phyloP scores from a whole-genome alignment of 1,140 invertebrate species.

The Trichonephila inaurata region DNA sequence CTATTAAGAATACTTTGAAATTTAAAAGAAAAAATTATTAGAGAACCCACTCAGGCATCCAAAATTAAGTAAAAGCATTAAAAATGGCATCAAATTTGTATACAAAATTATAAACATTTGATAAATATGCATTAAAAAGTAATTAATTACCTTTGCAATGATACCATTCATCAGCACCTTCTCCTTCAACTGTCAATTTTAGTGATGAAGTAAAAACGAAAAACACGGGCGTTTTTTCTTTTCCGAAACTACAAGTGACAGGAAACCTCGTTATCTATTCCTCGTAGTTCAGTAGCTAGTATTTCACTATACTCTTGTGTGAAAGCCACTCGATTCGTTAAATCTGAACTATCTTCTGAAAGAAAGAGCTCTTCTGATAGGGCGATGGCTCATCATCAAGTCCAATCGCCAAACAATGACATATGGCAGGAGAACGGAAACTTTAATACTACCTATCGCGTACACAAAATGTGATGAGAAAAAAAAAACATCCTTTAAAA shows the following conservation, averaged over 20 bases:
- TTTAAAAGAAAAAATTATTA: no score
- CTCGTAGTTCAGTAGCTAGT: conserved; percentile 13
- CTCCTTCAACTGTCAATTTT: not conserved
- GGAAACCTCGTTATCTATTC: conserved; percentile 6
- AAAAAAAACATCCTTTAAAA: conserved; percentile 4
- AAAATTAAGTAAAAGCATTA: no score
- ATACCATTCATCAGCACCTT: no score
- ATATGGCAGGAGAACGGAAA: not conserved
- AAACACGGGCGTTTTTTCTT: not conserved
- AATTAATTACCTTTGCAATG: no score
- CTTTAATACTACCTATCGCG: not conserved
- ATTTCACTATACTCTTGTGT: not conserved
- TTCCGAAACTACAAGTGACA: not conserved
- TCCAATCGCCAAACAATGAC: not conserved
- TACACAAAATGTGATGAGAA: not conserved
- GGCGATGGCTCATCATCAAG: not conserved
- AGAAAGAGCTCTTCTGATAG: conserved; percentile 23
- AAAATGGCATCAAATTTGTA: no score
- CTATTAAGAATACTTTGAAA: no score
- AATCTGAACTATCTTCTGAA: not conserved
- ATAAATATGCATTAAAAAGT: no score
- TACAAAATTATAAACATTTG: no score
- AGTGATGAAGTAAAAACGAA: not conserved
- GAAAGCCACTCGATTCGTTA: conserved; percentile 27
- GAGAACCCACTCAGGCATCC: no score